A percentile compares a stretch with the other conserved stretches of the same genome.
Evolutionary conservation across 2,797 vertebrate genomes (phyloP).

Genomic region (Ctenopoma kingsleyae): DNA sequence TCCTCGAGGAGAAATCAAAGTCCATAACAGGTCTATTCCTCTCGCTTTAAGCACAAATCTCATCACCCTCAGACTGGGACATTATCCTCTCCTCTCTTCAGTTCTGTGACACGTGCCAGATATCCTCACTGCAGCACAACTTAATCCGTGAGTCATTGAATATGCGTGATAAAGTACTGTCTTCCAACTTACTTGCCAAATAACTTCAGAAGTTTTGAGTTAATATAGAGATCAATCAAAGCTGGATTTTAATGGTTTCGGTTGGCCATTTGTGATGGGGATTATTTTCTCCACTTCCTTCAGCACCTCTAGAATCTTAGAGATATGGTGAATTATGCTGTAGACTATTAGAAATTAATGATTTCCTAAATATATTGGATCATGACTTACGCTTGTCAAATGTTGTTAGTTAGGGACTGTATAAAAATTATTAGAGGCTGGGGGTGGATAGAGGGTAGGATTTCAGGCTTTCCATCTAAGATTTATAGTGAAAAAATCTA

Average conservation of each 20-base stretch:
- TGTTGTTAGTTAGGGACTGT: constrained; percentile 16
- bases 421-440: neutral
- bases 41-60: constrained; percentile 44
- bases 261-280: constrained; percentile 18
- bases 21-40: constrained; percentile 45
- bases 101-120: constrained; percentile 40
- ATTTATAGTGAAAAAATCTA: neutral
- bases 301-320: constrained; percentile 23
- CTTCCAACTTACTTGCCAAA: constrained; percentile 42
- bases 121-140: constrained; percentile 38
- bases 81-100: constrained; percentile 37
- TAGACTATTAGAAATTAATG: constrained; percentile 26
- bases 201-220: constrained; percentile 40
- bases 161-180: constrained; percentile 37
- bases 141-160: constrained; percentile 60
- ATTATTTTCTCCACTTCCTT: constrained; percentile 42
- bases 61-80: constrained; percentile 40
- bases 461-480: neutral
- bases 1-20: constrained; percentile 48
- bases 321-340: constrained; percentile 34
- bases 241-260: constrained; percentile 50
- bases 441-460: neutral
- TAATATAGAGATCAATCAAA: constrained; percentile 57
- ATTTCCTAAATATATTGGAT: constrained; percentile 43
- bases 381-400: constrained; percentile 32